Base-by-base conservation (phyloP, 2,888 invertebrate genomes). In the Gerris lacustris region DNA sequence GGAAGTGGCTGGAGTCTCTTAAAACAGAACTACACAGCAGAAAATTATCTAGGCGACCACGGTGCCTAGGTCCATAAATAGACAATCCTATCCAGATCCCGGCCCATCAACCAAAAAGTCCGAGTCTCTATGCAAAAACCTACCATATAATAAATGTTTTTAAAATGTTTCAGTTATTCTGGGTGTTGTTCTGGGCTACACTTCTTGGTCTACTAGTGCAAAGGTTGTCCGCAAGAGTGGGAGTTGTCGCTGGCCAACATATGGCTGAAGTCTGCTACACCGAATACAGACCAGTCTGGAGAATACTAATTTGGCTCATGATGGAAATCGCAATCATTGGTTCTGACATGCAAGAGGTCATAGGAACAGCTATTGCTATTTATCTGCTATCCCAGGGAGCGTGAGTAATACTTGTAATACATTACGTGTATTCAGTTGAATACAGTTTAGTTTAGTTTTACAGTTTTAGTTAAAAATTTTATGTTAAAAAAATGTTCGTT, bases 281-380 rank as follows among this genome's bases (percentile, higher is more conserved):
- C 77, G 86, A 90, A 78, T 94, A 93, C 79, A 66, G 73, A 17
- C 70, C 72, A 7, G 67, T 88, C 31, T 92, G 93, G 0, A 83
- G 93, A 69, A 77, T 91, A 66, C 80, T 91, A 72, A 81, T 94
- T 64, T 94, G 93, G 93, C 84, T 94, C 72, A 93, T 94, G 93
- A 86, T 92, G 69, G 94, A 94, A 82, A 88, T 94, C 73, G 94
- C 94, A 5, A 93, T 94, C 77, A 92, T 94, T 76, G 93, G 92
- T 7, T 90, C 90, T 47, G 93, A 93, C 79, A 93, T 93, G 90
- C 93, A 94, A 81, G 93, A 94, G 82, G 93, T 94, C 67, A 93
- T 94, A 76, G 94, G 94, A 73, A 94, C 94, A 6, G 91, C 94
- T 5, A 90, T 92, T 76, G 93, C 94, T 6, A 84, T 94, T 75